Evolutionary conservation across 2,797 vertebrate species (phyloP).

Genomic region (Molossus molossus): DNA sequence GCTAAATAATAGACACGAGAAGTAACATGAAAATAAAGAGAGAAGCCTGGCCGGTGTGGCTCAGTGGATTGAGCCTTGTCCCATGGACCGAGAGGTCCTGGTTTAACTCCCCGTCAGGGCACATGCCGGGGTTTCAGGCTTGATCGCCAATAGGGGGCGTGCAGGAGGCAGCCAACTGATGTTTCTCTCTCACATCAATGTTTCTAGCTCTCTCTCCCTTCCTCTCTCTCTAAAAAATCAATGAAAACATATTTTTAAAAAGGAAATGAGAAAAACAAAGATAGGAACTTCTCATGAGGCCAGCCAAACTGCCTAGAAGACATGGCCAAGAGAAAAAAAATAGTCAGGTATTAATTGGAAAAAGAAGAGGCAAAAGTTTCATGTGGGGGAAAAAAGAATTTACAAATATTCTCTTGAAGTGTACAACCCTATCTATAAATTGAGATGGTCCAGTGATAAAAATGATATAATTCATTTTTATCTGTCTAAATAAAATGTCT

Average conservation of each 20-base stretch:
- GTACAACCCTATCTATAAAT: not conserved
- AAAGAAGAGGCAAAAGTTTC: conserved; percentile 54
- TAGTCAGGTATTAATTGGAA: not conserved
- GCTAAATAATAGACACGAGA: conserved; percentile 50
- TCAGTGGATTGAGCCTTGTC: too few relatives aligned
- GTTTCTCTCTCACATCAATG: too few relatives aligned
- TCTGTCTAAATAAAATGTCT: conserved; percentile 4
- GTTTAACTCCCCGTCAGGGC: too few relatives aligned
- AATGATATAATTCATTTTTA: conserved; percentile 15
- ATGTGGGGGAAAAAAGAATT: conserved; percentile 7
- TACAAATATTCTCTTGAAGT: conserved; percentile 57
- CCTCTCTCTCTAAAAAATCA: too few relatives aligned
- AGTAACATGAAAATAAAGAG: not conserved
- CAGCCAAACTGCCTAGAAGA: conserved; percentile 24
- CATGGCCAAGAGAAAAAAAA: not conserved
- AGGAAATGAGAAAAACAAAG: not conserved
- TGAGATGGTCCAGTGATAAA: not conserved
- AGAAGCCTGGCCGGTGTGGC: not conserved
- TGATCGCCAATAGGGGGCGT: too few relatives aligned
- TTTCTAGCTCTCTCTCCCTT: too few relatives aligned
- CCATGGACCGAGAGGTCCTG: too few relatives aligned
- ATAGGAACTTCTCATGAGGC: not conserved
- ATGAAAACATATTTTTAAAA: too few relatives aligned
- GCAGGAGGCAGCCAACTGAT: too few relatives aligned
- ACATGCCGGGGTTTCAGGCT: too few relatives aligned